Conservation (phyloP, 2,113 vertebrate genomes). For the Callocephalon fimbriatum region DNA sequence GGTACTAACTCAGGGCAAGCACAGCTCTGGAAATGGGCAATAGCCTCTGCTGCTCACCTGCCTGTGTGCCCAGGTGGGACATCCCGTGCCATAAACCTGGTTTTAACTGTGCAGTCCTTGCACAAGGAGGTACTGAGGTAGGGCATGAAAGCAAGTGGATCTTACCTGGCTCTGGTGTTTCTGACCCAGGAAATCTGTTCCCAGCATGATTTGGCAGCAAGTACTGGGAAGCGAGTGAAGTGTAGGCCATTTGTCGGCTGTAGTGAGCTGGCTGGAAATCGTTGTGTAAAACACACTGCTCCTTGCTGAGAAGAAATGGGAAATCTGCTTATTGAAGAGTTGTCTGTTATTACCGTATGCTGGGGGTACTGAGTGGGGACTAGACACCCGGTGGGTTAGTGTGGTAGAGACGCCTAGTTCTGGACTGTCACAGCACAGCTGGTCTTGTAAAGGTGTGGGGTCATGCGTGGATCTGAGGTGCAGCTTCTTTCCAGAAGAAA, state of each 20-base stretch:
- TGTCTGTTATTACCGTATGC: not conserved
- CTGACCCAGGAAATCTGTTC: not conserved
- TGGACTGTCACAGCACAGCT: not conserved
- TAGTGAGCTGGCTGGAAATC: not conserved
- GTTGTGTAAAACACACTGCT: not conserved
- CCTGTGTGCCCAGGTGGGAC: not conserved
- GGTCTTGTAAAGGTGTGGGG: not conserved
- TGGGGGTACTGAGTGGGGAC: not conserved
- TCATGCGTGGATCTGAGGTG: not conserved
- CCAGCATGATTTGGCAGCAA: not conserved
- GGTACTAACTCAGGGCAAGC: not conserved
- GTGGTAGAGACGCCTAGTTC: not conserved
- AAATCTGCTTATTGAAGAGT: not conserved
- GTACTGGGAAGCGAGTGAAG: not conserved
- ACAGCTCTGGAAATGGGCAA: not conserved
- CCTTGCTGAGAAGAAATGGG: not conserved
- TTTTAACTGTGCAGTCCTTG: rapidly evolving
- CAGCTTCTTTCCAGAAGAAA: not conserved
- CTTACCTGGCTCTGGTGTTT: not conserved
- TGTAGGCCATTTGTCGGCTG: not conserved
- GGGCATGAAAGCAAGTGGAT: not conserved
- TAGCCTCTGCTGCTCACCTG: not conserved
- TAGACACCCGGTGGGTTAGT: not conserved
- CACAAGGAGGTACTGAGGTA: not conserved
- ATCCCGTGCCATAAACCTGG: not conserved